A percentile compares a stretch with the other conserved stretches of the same genome.
Conservation (phyloP, 2,113 vertebrate species). For the Taurulus bubalis region DNA sequence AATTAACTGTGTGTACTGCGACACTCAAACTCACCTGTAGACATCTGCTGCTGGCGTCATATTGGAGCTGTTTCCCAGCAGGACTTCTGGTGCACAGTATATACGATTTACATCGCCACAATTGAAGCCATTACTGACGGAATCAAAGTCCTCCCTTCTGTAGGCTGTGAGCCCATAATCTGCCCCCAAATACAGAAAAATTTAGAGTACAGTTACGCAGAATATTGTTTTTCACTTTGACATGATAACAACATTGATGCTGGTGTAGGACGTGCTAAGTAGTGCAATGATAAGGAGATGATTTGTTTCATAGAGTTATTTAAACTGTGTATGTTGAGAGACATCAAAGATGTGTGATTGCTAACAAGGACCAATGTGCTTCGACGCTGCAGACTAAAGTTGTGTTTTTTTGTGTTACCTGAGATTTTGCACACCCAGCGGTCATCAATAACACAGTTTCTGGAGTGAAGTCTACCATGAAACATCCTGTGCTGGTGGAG, state of each 20-base stretch:
- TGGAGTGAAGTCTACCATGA: constrained; percentile 83
- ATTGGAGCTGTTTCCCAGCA: constrained; percentile 67
- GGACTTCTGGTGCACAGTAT: constrained; percentile 82
- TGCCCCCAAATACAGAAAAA: constrained; percentile 50
- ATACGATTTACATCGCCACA: constrained; percentile 69
- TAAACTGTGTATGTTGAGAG: not conserved
- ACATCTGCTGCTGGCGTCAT: constrained; percentile 75
- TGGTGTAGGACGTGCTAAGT: not conserved
- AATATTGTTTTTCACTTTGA: constrained; percentile 14
- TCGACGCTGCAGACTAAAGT: not conserved
- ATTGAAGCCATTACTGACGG: constrained; percentile 58
- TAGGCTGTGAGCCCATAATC: constrained; percentile 80
- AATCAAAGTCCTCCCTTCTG: constrained; percentile 81
- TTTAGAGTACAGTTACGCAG: not conserved
- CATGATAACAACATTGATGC: constrained; percentile 5
- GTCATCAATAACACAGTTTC: constrained; percentile 84
- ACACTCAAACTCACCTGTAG: constrained; percentile 74
- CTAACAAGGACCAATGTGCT: not conserved
- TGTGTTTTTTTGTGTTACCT: constrained; percentile 66
- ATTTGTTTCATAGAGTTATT: not conserved
- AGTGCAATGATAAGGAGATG: not conserved
- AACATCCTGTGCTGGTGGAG: constrained; percentile 84
- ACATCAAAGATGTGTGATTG: not conserved
- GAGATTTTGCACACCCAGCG: constrained; percentile 86
- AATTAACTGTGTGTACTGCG: not conserved